These are phyloP conservation scores for Tanaodytes sp. DNA, from an alignment of 2,888 invertebrate species.

Conservation along the genomic window DNA sequence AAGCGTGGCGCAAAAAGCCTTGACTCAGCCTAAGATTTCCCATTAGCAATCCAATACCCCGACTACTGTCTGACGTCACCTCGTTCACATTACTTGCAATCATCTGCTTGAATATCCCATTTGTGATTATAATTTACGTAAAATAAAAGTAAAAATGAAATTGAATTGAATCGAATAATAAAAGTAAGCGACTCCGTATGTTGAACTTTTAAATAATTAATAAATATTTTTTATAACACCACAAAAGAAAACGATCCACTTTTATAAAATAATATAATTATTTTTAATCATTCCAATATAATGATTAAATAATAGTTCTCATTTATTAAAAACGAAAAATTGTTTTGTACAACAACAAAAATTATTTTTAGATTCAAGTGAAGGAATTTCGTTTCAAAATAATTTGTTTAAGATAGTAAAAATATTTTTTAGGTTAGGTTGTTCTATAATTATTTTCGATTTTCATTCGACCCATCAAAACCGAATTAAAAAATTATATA, in stretches of 20 bases:
- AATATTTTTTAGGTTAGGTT: too few relatives aligned
- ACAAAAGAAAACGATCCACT: neutral
- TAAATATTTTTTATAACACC: neutral
- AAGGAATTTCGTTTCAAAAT: too few relatives aligned
- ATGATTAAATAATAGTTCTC: too few relatives aligned
- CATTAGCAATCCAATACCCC: conserved; percentile 44
- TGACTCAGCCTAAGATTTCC: conserved; percentile 50
- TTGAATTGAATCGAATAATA: neutral
- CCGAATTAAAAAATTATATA: too few relatives aligned
- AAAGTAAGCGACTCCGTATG: too few relatives aligned
- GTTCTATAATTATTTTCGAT: too few relatives aligned
- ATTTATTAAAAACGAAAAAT: too few relatives aligned
- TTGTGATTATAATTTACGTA: conserved; percentile 34
- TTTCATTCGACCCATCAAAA: too few relatives aligned
- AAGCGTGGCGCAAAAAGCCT: conserved; percentile 46
- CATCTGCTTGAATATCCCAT: conserved; percentile 35
- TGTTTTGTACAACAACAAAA: too few relatives aligned
- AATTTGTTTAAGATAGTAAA: too few relatives aligned
- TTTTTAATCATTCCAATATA: neutral
- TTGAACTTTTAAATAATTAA: neutral
- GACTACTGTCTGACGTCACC: conserved; percentile 38
- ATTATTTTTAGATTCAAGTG: too few relatives aligned
- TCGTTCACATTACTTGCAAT: conserved; percentile 45
- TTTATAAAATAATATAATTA: neutral
- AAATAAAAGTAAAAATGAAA: conserved; percentile 30